These are phyloP conservation scores for Pocillopora damicornis DNA, from an alignment of 64 coral and sea anemone species.

Conservation along the genomic window DNA sequence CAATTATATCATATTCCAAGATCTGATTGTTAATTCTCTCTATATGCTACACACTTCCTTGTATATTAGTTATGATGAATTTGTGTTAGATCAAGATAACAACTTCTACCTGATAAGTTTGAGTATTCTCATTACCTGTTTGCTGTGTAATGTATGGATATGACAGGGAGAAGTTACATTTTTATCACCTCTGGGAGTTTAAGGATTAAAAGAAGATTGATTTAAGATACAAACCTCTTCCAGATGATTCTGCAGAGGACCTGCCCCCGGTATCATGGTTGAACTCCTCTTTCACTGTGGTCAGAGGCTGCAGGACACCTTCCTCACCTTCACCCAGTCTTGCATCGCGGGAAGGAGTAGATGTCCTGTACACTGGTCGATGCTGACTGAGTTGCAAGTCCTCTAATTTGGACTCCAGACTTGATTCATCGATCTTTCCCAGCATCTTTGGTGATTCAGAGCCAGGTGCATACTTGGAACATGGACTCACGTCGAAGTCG, in stretches of 20 bases:
- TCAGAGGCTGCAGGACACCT: slow-evolving; percentile 21
- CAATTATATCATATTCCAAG: too few species aligned
- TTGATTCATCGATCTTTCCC: slow-evolving; percentile 64
- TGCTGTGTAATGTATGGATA: too few species aligned
- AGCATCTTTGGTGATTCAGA: slow-evolving; percentile 42
- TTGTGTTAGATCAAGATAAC: background rate
- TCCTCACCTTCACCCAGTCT: slow-evolving; percentile 28
- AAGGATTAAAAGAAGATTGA: background rate
- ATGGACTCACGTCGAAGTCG: slow-evolving; percentile 54
- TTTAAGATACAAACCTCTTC: slow-evolving; percentile 39
- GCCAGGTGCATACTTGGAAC: slow-evolving; percentile 2
- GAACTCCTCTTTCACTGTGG: slow-evolving; percentile 60
- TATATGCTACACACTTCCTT: too few species aligned
- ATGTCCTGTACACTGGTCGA: slow-evolving; percentile 34
- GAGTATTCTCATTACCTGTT: too few species aligned
- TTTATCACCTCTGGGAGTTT: background rate
- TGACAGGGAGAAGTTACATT: too few species aligned
- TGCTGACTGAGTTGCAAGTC: slow-evolving; percentile 25
- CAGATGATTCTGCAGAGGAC: slow-evolving; percentile 78
- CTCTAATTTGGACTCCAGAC: slow-evolving; percentile 48
- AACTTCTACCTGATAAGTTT: too few species aligned
- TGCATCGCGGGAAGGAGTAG: slow-evolving; percentile 43
- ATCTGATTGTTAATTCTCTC: too few species aligned
- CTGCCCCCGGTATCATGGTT: slow-evolving; percentile 65
- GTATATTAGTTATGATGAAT: background rate